A percentile compares a stretch with the other conserved stretches of the same genome.
Conservation (phyloP, 2,888 invertebrate species). For the Polyommatus icarus region DNA sequence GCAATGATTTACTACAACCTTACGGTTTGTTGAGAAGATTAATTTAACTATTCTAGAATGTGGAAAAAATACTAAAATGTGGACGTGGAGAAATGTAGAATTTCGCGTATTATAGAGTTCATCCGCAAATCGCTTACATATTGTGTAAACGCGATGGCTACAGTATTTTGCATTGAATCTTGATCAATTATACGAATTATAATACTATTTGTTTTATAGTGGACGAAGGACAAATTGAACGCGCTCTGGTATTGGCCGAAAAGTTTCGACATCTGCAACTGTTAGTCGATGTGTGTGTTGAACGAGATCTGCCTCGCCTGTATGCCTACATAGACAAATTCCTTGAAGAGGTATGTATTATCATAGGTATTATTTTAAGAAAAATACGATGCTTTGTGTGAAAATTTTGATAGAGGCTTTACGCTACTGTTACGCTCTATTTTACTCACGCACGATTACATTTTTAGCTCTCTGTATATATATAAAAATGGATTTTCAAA, state of each 20-base stretch:
- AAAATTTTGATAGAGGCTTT: background rate
- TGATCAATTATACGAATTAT: background rate
- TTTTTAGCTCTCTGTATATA: too few species aligned
- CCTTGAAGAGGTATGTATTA: slow-evolving; percentile 54
- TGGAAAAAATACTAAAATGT: too few species aligned
- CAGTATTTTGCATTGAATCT: background rate
- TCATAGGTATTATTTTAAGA: too few species aligned
- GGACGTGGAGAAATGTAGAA: too few species aligned
- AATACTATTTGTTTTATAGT: slow-evolving; percentile 73
- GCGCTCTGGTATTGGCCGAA: slow-evolving; percentile 91
- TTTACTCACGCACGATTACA: too few species aligned
- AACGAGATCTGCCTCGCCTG: slow-evolving; percentile 81
- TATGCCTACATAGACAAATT: slow-evolving; percentile 65
- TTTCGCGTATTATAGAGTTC: too few species aligned
- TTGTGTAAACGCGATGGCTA: too few species aligned
- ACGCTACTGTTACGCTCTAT: too few species aligned
- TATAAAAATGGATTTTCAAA: too few species aligned
- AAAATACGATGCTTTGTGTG: background rate
- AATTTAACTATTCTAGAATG: background rate
- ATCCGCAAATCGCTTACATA: too few species aligned
- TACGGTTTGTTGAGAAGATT: slow-evolving; percentile 72
- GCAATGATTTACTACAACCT: slow-evolving; percentile 83
- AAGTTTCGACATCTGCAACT: slow-evolving; percentile 93
- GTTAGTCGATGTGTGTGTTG: slow-evolving; percentile 89
- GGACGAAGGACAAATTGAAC: slow-evolving; percentile 87